Evolutionary conservation across 53 echinoderm and acorn worm species (phyloP), one percentile per base, ranked within the genome.

Genomic region (Henricia sp.): DNA sequence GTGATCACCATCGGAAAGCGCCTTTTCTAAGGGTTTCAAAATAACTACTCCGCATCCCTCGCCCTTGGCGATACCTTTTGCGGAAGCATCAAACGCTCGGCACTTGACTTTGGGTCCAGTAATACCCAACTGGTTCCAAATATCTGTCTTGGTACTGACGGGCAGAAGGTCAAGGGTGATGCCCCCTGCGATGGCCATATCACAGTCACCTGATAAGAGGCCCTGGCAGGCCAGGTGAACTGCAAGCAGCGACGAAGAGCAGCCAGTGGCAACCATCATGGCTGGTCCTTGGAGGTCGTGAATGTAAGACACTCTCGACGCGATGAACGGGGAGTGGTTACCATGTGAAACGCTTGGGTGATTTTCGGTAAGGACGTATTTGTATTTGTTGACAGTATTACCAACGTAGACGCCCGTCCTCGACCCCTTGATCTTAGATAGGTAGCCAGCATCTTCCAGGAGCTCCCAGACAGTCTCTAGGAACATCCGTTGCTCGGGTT

Each of bases 221-320:
- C 72, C 72, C 29, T 72, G 72, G 26, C 72, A 72, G 6, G 72
- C 72, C 26, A 72, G 3, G 50, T 72, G 72, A 33, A 72, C 72
- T 27, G 72, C 72, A 25, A 72, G 50, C 2, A 72, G 50, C 1
- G 72, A 72, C 13, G 72, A 72, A 44, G 72, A 72, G 29, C 72
- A 72, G 19, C 72, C 72, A 10, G 72, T 50, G 26, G 72, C 72
- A 44, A 72, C 50, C 72, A 72, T 72, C 72, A 72, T 72, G 24
- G 72, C 50, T 72, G 72, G 72, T 25, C 72, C 72, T 50, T 72
- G 72, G 50, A 72, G 72, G 28, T 72, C 50, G 37, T 72, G 72
- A 14, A 50, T 72, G 51, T 72, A 72, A 25, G 72, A 72, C 28
- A 72, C 50, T 5, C 72, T 44, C 3, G 72, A 72, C 17, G 72